Evolutionary conservation across 2,797 vertebrate genomes (phyloP).

Genomic region (Sebastes diaconus): DNA sequence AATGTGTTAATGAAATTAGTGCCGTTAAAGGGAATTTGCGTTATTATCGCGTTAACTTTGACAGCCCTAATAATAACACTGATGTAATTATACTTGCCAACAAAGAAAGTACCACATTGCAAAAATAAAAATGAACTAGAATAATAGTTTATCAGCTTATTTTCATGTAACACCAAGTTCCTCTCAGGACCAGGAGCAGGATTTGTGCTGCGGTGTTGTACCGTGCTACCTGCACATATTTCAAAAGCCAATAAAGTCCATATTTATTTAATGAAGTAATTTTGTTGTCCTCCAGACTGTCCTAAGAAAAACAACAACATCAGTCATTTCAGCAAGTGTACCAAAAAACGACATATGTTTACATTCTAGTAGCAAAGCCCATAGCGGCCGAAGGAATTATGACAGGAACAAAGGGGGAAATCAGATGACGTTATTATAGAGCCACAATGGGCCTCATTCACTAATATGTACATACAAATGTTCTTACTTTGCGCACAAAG

Average conservation of each 20-base stretch:
- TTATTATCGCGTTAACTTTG: no score
- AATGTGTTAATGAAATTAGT: no score
- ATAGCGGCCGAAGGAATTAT: not conserved
- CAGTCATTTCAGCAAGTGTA: not conserved
- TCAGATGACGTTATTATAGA: not conserved
- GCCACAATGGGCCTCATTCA: no score
- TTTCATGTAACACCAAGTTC: not conserved
- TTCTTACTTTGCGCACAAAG: no score
- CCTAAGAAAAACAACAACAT: not conserved
- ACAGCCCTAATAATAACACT: not conserved
- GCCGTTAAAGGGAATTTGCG: no score
- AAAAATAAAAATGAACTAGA: not conserved
- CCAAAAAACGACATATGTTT: not conserved
- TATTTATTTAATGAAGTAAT: not conserved
- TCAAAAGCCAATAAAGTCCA: conserved; percentile 2
- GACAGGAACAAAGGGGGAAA: not conserved
- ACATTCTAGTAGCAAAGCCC: not conserved
- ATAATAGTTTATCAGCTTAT: conserved; percentile 2
- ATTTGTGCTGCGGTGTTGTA: not conserved
- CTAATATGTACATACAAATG: no score
- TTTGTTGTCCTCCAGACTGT: not conserved
- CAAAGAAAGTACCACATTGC: no score
- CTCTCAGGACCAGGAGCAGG: not conserved
- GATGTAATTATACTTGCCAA: not conserved
- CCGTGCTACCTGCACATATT: not conserved